Conservation (phyloP, 2,113 vertebrate genomes). For the Varanus salvator region DNA sequence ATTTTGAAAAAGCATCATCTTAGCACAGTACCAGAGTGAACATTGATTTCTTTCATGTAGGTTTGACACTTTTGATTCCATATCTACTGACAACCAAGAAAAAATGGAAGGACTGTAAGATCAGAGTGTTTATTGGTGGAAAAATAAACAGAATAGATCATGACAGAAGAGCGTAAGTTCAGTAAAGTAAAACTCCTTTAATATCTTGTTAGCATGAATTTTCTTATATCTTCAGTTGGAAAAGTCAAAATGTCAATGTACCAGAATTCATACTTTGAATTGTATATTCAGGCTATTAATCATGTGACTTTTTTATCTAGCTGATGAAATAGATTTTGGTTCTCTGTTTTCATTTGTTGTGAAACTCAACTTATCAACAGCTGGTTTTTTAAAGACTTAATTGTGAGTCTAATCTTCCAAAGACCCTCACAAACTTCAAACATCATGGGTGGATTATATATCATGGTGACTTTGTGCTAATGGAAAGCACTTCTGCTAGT, state of each 20-base stretch:
- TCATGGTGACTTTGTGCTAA: not conserved
- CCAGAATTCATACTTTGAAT: not conserved
- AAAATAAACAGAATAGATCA: constrained; percentile 98
- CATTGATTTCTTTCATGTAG: constrained; percentile 70
- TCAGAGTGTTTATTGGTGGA: constrained; percentile 87
- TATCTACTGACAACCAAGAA: constrained; percentile 94
- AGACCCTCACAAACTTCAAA: not conserved
- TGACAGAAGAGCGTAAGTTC: constrained; percentile 94
- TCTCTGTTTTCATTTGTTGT: not conserved
- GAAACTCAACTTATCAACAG: not conserved
- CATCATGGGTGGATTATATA: not conserved
- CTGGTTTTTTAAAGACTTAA: not conserved
- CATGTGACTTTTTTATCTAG: not conserved
- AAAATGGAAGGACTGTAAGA: constrained; percentile 86
- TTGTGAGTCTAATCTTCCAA: not conserved
- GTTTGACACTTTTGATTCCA: constrained; percentile 94
- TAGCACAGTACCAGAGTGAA: not conserved
- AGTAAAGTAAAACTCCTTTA: not conserved
- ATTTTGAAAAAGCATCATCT: not conserved
- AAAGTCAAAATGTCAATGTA: not conserved
- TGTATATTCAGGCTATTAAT: not conserved
- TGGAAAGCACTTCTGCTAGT: not conserved
- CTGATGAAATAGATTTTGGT: not conserved
- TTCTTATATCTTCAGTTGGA: not conserved
- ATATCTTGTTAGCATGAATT: not conserved